Evolutionary conservation across 2,888 invertebrate genomes (phyloP).

Genomic region (Pollenia angustigena): DNA sequence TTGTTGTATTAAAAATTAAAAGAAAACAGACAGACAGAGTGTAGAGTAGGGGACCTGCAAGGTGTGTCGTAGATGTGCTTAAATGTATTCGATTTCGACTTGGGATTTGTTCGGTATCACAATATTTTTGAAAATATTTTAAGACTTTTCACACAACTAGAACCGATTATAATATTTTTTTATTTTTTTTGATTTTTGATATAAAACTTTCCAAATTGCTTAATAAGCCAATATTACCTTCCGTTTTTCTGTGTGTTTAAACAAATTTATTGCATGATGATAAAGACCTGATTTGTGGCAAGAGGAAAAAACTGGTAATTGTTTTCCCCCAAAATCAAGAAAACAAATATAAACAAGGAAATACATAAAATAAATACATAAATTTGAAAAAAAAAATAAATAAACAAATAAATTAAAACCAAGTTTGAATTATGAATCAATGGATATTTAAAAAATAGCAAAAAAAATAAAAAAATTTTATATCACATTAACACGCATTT

Average conservation of each 20-base stretch:
- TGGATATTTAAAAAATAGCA: background rate
- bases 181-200: background rate
- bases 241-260: background rate
- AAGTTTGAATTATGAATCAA: background rate
- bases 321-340: conserved; percentile 9
- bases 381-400: conserved; percentile 3
- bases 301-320: background rate
- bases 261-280: conserved; percentile 29
- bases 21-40: background rate
- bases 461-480: background rate
- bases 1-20: background rate
- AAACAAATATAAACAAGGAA: conserved; percentile 54
- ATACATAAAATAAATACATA: conserved; percentile 30
- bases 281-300: conserved; percentile 38
- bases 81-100: background rate
- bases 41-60: background rate
- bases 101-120: no score
- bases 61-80: background rate
- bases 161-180: no score
- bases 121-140: no score
- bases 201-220: background rate
- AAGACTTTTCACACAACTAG: no score
- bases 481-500: background rate
- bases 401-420: background rate
- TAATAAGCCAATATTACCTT: background rate